Evolutionary conservation across 2,888 invertebrate species (phyloP).

Genomic region (Muscina levida): DNA sequence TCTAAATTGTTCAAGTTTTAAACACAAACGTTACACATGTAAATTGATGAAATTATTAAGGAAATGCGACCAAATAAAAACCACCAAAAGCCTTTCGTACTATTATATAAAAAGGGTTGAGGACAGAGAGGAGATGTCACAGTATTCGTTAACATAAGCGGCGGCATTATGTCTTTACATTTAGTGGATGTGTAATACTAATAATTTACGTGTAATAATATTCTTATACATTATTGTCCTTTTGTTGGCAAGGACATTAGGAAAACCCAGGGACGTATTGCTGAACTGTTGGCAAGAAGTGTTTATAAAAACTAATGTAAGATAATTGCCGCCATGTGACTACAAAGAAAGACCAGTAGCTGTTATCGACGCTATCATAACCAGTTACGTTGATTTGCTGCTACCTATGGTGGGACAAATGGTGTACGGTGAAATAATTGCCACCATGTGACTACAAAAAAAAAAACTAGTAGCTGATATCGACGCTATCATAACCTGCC

Average conservation of each 20-base stretch:
- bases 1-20: conserved; percentile 30
- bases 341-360: conserved; percentile 48
- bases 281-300: conserved; percentile 73
- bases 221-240: not conserved
- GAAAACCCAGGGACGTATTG: conserved; percentile 16
- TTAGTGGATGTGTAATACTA: not conserved
- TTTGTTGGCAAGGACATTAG: not conserved
- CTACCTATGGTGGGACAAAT: too few relatives aligned
- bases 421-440: too few relatives aligned
- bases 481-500: too few relatives aligned
- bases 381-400: not conserved
- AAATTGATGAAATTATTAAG: not conserved
- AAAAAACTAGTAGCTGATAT: too few relatives aligned
- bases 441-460: too few relatives aligned
- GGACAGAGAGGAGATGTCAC: conserved; percentile 9
- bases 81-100: conserved; percentile 7
- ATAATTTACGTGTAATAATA: too few relatives aligned
- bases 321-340: conserved; percentile 71
- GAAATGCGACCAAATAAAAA: conserved; percentile 23
- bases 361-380: not conserved
- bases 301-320: conserved; percentile 74
- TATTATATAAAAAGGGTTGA: too few relatives aligned
- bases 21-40: not conserved
- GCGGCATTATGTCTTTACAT: too few relatives aligned
- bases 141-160: not conserved